Percentiles rank a stretch among this genome's conserved stretches.
These are phyloP conservation scores for Watsonalla binaria DNA, from an alignment of 2,888 invertebrate species.

Conservation along the genomic window DNA sequence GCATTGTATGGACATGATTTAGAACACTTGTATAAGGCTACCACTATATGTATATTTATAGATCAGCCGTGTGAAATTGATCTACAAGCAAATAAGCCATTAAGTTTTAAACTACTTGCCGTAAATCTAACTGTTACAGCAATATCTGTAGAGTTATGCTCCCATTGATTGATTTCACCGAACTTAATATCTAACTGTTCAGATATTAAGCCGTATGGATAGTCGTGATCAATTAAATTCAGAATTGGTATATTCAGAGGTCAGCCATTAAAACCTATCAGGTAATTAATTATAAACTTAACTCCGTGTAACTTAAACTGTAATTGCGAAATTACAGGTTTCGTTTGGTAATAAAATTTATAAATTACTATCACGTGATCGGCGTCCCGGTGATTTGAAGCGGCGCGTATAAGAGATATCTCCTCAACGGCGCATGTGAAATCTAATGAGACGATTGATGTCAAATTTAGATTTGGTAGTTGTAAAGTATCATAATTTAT, in stretches of 20 bases:
- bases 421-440: too few relatives aligned
- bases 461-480: too few relatives aligned
- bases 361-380: background rate
- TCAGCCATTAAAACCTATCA: background rate
- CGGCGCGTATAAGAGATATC: background rate
- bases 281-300: background rate
- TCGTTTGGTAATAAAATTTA: background rate
- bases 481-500: too few relatives aligned
- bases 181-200: background rate
- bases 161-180: background rate
- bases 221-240: slow-evolving; percentile 1
- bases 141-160: background rate
- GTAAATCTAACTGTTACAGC: background rate
- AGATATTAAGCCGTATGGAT: background rate
- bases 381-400: background rate
- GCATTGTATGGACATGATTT: too few relatives aligned
- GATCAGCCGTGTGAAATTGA: background rate
- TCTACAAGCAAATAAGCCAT: slow-evolving; percentile 1
- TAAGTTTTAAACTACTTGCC: background rate
- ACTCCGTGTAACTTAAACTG: background rate
- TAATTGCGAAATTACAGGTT: background rate
- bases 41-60: background rate
- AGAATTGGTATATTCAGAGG: background rate
- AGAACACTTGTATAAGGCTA: background rate
- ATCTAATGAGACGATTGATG: too few relatives aligned